A percentile compares a stretch with the other conserved stretches of the same genome.
Evolutionary conservation across 1,140 invertebrate genomes (phyloP).

Genomic region (Scaptomyza hsui): DNA sequence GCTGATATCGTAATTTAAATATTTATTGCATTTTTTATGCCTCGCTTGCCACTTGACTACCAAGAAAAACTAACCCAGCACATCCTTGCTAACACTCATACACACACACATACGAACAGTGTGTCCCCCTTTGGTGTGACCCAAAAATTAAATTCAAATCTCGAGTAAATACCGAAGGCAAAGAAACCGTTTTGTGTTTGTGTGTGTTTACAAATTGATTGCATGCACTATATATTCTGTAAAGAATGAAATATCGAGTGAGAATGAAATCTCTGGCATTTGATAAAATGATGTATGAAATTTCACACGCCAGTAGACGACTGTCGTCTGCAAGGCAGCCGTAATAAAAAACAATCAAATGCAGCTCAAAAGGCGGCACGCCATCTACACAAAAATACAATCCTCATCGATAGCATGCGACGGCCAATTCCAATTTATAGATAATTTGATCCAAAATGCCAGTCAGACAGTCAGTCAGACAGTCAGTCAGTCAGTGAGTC

Average conservation of each 20-base stretch:
- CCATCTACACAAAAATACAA: constrained; percentile 31
- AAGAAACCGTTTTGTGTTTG: constrained; percentile 39
- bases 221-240: constrained; percentile 33
- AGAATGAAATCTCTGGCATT: constrained; percentile 29
- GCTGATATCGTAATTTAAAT: constrained; percentile 79
- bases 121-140: constrained; percentile 60
- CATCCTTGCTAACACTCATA: constrained; percentile 26
- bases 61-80: constrained; percentile 10
- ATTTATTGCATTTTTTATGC: constrained; percentile 80
- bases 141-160: constrained; percentile 83
- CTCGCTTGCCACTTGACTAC: constrained; percentile 63
- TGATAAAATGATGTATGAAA: constrained; percentile 69
- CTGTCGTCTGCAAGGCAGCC: background rate
- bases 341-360: constrained; percentile 46
- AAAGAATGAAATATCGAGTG: constrained; percentile 1
- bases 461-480: constrained; percentile 49
- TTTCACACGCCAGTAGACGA: constrained; percentile 54
- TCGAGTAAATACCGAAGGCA: constrained; percentile 63
- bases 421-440: constrained; percentile 73
- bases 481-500: constrained; percentile 13
- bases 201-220: constrained; percentile 56
- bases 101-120: constrained; percentile 9
- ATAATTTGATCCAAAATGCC: constrained; percentile 73
- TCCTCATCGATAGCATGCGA: constrained; percentile 62
- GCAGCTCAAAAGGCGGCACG: background rate